A percentile compares a stretch with the other conserved stretches of the same genome.
phyloP scores from a whole-genome alignment of 2,797 vertebrate species.

The Uromys caudimaculatus region DNA sequence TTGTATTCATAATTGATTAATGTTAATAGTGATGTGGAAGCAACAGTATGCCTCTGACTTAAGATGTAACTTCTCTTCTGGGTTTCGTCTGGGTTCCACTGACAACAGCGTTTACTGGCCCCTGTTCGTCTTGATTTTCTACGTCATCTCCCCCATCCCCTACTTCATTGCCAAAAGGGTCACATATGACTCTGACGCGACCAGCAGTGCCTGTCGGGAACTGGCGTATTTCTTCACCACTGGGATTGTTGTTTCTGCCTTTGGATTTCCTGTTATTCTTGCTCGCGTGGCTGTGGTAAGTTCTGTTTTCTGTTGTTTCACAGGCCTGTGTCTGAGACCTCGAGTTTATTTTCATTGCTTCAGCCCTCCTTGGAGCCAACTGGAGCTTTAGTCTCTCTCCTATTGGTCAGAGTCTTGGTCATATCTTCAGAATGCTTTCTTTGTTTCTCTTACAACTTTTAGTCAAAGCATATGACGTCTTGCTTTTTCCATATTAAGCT shows the following conservation, averaged over 20 bases:
- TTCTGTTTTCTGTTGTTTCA: conserved; percentile 59
- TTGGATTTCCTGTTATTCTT: conserved; percentile 94
- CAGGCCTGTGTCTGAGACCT: neutral
- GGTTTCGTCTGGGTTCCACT: neutral
- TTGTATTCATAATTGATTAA: neutral
- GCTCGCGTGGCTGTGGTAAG: conserved; percentile 92
- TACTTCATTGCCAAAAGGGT: conserved; percentile 93
- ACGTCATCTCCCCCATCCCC: conserved; percentile 94
- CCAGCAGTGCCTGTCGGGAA: conserved; percentile 96
- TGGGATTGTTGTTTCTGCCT: conserved; percentile 96
- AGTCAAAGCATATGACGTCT: neutral
- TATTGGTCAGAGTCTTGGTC: neutral
- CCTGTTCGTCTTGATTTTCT: conserved; percentile 95
- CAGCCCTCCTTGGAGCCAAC: neutral
- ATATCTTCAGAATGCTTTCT: neutral
- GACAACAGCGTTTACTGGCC: conserved; percentile 95
- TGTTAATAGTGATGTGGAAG: conserved; percentile 44
- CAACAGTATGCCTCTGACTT: neutral
- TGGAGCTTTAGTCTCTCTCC: neutral
- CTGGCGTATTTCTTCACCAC: conserved; percentile 97
- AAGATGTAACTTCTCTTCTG: conserved; percentile 41
- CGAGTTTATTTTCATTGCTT: neutral
- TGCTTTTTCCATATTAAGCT: conserved; percentile 23
- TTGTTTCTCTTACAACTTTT: neutral
- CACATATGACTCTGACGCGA: conserved; percentile 92